These are phyloP conservation scores for Lepus townsendii DNA, from an alignment of 2,797 vertebrate species.

Conservation along the genomic window DNA sequence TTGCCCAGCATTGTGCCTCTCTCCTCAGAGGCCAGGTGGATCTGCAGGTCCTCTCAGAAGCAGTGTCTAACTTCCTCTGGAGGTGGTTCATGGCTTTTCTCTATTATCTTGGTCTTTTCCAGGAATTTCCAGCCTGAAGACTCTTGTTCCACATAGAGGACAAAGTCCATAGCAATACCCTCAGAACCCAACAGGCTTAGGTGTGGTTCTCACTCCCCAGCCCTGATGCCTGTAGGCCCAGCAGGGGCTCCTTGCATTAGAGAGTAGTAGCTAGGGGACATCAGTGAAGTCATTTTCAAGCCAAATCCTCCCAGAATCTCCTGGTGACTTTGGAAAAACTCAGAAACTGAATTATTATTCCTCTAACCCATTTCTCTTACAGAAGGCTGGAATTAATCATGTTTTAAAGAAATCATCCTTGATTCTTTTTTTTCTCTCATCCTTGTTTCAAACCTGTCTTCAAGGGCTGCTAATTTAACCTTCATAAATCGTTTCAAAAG, in stretches of 20 bases:
- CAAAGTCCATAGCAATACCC: fast-evolving
- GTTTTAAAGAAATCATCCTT: not conserved
- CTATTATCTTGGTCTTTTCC: not conserved
- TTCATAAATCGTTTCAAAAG: not conserved
- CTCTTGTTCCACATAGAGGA: not conserved
- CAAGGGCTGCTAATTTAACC: not conserved
- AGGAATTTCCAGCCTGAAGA: not conserved
- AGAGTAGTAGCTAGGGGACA: not conserved
- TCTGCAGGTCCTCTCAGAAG: not conserved
- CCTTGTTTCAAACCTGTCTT: not conserved
- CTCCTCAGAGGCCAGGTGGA: not conserved
- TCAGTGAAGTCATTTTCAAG: not conserved
- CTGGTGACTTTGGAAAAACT: not conserved
- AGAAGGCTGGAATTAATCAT: not conserved
- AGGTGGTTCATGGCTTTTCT: not conserved
- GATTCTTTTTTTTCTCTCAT: not conserved
- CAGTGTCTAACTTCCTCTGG: not conserved
- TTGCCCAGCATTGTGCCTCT: not conserved
- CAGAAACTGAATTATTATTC: not conserved
- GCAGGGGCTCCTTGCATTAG: not conserved
- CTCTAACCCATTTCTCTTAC: not conserved
- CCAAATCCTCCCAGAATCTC: not conserved
- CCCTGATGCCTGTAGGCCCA: not conserved
- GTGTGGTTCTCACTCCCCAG: not conserved
- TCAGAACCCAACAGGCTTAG: not conserved